Percentiles rank a stretch among this genome's conserved stretches.
Evolutionary conservation across 2,113 vertebrate species (phyloP).

Genomic region (Coptodon rendalli): DNA sequence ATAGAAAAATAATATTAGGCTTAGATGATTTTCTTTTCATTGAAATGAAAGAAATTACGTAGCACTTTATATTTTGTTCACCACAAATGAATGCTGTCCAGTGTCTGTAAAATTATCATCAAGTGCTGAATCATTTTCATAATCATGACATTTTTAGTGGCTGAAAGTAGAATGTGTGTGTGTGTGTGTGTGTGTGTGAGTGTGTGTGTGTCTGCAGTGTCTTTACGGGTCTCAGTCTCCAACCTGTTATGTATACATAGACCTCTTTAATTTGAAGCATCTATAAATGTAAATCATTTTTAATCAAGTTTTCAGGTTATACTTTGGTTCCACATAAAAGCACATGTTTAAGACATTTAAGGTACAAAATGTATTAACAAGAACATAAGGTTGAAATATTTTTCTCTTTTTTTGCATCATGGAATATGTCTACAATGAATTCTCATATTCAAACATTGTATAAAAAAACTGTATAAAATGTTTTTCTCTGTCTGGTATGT

Average conservation of each 20-base stretch:
- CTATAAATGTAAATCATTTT: background rate
- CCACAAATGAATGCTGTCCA: background rate
- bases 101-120: background rate
- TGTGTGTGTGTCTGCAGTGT: background rate
- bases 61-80: background rate
- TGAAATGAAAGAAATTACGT: background rate
- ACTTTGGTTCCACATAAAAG: background rate
- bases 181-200: too few relatives aligned
- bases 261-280: background rate
- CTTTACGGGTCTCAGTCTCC: background rate
- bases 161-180: background rate
- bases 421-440: background rate
- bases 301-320: background rate
- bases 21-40: background rate
- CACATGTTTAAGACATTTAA: background rate
- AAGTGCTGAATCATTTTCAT: background rate
- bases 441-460: too few relatives aligned
- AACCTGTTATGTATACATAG: background rate
- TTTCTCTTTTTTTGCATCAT: background rate
- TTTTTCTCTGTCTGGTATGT: background rate
- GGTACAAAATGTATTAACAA: background rate
- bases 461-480: background rate
- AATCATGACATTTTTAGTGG: background rate
- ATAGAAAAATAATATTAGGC: background rate
- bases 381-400: accelerated